phyloP scores from a whole-genome alignment of 2,113 vertebrate species.

The Marmota flaviventris region DNA sequence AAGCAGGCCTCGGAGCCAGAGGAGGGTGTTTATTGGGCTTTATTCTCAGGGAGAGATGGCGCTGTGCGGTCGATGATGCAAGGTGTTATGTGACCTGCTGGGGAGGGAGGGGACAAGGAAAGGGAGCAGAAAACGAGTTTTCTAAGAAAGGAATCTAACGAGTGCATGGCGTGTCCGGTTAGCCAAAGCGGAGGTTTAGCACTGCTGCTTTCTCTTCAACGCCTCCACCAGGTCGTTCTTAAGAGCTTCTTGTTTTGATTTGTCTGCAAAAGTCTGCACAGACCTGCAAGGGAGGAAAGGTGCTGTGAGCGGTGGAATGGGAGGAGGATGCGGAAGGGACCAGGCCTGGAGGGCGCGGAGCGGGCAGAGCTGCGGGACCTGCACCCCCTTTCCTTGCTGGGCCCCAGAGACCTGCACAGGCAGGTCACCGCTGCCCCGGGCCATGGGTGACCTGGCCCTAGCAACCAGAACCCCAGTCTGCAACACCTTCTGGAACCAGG shows the following conservation, averaged over 20 bases:
- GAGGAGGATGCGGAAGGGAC: neutral
- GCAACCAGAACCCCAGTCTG: neutral
- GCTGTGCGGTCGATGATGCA: slow-evolving; percentile 78
- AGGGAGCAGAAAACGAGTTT: slow-evolving; percentile 82
- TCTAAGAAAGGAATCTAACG: slow-evolving; percentile 88
- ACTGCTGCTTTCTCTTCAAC: slow-evolving; percentile 97
- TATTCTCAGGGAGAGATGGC: slow-evolving; percentile 87
- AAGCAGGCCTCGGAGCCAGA: slow-evolving; percentile 88
- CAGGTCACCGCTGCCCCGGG: neutral
- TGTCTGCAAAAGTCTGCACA: slow-evolving; percentile 96
- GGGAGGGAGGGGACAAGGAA: neutral
- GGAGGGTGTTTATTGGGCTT: slow-evolving; percentile 87
- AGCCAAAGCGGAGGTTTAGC: slow-evolving; percentile 87
- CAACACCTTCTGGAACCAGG: neutral
- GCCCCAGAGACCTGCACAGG: neutral
- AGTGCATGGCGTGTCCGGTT: slow-evolving; percentile 85
- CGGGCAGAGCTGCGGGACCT: neutral
- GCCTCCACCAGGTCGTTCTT: slow-evolving; percentile 96
- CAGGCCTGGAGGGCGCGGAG: neutral
- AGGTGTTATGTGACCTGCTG: slow-evolving; percentile 78
- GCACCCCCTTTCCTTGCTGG: neutral
- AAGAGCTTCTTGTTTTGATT: slow-evolving; percentile 97
- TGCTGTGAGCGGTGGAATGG: neutral
- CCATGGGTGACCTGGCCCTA: accelerated
- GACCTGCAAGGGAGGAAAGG: slow-evolving; percentile 89